phyloP scores from a whole-genome alignment of 2,888 invertebrate genomes.

The Lathronympha strigana region DNA sequence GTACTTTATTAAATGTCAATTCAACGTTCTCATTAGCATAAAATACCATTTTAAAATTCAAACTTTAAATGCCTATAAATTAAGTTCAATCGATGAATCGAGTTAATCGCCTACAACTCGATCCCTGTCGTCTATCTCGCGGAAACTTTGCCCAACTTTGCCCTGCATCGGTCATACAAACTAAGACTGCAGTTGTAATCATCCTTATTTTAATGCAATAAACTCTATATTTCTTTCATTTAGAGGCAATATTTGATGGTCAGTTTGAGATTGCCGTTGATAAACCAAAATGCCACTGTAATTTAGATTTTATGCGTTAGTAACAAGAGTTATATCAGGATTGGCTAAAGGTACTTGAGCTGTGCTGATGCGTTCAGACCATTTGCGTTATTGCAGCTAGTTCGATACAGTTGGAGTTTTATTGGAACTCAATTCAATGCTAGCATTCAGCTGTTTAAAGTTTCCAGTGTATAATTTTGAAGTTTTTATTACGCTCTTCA shows the following conservation, averaged over 20 bases:
- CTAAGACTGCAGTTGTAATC: neutral
- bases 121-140: constrained; percentile 30
- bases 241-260: constrained; percentile 5
- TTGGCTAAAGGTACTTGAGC: neutral
- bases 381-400: constrained; percentile 29
- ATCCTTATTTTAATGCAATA: constrained; percentile 12
- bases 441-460: constrained; percentile 24
- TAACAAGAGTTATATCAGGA: constrained; percentile 16
- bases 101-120: constrained; percentile 37
- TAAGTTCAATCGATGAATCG: constrained; percentile 39
- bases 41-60: constrained; percentile 26
- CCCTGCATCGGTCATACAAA: constrained; percentile 15
- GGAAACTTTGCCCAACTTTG: constrained; percentile 39
- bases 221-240: constrained; percentile 14
- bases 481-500: constrained; percentile 32
- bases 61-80: constrained; percentile 36
- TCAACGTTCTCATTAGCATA: constrained; percentile 18
- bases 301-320: constrained; percentile 1
- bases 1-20: constrained; percentile 19
- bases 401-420: constrained; percentile 38
- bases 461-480: constrained; percentile 22
- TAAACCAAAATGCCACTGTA: constrained; percentile 11
- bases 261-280: constrained; percentile 18
- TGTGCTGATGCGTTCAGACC: constrained; percentile 1
- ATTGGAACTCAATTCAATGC: constrained; percentile 37